These are phyloP conservation scores for Hemibagrus guttatus DNA, from an alignment of 2,797 vertebrate species.

Conservation along the genomic window DNA sequence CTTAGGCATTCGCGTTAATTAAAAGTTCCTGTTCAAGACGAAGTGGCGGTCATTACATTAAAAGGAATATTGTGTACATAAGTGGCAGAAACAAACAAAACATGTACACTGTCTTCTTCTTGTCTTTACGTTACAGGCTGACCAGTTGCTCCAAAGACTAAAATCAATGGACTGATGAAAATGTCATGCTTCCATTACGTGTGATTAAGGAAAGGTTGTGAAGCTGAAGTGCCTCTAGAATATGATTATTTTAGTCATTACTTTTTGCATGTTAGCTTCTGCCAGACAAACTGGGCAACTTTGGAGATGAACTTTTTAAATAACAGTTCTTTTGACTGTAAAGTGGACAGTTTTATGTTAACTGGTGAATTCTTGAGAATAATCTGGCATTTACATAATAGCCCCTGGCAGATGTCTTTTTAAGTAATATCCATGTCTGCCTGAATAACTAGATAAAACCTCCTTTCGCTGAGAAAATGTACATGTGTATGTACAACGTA, in stretches of 20 bases:
- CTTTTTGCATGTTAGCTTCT: not conserved
- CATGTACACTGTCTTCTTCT: not conserved
- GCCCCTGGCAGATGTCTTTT: not conserved
- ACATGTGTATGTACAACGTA: not conserved
- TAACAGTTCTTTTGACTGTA: not conserved
- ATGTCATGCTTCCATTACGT: not conserved
- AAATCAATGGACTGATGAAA: slow-evolving; percentile 17
- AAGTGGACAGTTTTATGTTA: not conserved
- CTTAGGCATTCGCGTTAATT: too few relatives aligned
- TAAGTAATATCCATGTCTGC: not conserved
- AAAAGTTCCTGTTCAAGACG: not conserved
- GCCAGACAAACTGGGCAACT: not conserved
- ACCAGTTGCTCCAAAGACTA: slow-evolving; percentile 24
- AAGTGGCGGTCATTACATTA: not conserved
- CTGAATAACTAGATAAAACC: not conserved
- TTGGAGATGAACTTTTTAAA: not conserved
- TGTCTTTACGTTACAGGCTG: not conserved
- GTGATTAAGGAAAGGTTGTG: not conserved
- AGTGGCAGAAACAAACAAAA: not conserved
- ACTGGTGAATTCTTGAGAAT: not conserved
- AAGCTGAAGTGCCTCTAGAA: not conserved
- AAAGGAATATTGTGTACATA: not conserved
- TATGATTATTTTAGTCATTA: not conserved
- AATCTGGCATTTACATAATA: not conserved
- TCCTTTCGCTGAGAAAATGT: not conserved